Evolutionary conservation across 2,113 vertebrate species (phyloP), one percentile per base, ranked within the genome.

Genomic region (Antennarius striatus): DNA sequence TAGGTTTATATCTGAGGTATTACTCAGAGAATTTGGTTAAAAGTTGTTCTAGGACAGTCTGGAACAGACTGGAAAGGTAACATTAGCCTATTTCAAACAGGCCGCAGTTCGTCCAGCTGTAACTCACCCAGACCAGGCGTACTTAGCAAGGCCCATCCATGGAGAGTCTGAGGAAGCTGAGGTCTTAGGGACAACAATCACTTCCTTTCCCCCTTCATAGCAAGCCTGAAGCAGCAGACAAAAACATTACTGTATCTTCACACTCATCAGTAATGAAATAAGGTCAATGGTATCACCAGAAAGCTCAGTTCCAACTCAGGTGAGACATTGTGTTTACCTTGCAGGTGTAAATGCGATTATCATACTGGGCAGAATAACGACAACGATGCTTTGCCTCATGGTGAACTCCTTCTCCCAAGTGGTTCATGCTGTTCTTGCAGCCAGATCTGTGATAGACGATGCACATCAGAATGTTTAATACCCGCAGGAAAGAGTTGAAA

Each of bases 401-500:
- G 80, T 82, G 89, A 60, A 95, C 77, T 36, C 94, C 96, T 88
- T 99, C 97, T 71, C 93, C 94, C 55, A 93, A 90, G 57, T 99
- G 98, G 84, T 99, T 99, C 96, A 99, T 99, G 84, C 98, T 98
- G 92, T 97, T 98, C 89, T 95, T 97, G 90, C 98, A 99, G 72
- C 97, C 95, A 65, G 93, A 95, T 56, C 98, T 99, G 73, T 10
- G 58, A 61, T 2, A 63, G 29, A 2, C 13, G 7, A 10, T 17
- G 43, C 9, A 55, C 7, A 13, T 30, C 15, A 48, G 17, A 66
- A 43, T 10, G 36, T 68, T 36, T 4, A 15, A 48, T 11, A 14
- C 43, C 6, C 36, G 9, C 58, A 60, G 3, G n/a, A n/a, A 13
- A 50, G 9, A 67, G 5, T 22, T 22, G 2, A 22, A 22, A 1